Base-by-base conservation (phyloP, 2,888 invertebrate species). In the Plebejus anna region DNA sequence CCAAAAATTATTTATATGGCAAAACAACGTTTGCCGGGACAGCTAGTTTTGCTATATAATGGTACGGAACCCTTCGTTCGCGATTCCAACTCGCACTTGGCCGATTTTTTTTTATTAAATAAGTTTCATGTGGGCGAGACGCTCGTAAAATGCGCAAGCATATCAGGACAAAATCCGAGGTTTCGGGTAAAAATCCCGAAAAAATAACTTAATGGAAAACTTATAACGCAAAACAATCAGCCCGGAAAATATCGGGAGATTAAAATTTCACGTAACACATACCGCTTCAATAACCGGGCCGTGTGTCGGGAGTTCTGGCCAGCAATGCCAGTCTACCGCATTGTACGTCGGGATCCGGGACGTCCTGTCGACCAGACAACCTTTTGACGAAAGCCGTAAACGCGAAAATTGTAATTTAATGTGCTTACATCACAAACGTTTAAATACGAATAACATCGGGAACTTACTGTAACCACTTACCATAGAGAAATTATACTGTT, bases 311-410 rank as follows among this genome's bases (percentile, higher is more conserved):
- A 77, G 28, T 70, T 55, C 36, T 36, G 81, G 80, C 80, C 82
- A 84, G 89, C 89, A 89, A 89, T 87, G 81, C 79, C 79, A 83
- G 84, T 81, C 81, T 82, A 83, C 47, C 82, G 87, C 79, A 89
- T 90, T 90, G 89, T 90, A 88, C 88, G 86, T 86, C 87, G 88
- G 84, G 75, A 82, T 81, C 86, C 87, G 85, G 87, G 89, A 88
- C 87, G 87, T 84, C 87, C 85, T 83, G 85, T 84, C 84, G 83
- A 79, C 76, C 80, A 79, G 79, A 79, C 57, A 36, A 38, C 79
- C 78, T 77, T 77, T 61, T 73, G 73, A 76, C 7, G 51, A 79
- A 80, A 79, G 79, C 28, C 16, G 79, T 57, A 78, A 79, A 79
- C 78, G 75, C 61, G 9, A 59, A 73, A 32, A n/a, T 57, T 16